Evolutionary conservation across 2,113 vertebrate species (phyloP).

Genomic region (Cephalopterus ornatus): DNA sequence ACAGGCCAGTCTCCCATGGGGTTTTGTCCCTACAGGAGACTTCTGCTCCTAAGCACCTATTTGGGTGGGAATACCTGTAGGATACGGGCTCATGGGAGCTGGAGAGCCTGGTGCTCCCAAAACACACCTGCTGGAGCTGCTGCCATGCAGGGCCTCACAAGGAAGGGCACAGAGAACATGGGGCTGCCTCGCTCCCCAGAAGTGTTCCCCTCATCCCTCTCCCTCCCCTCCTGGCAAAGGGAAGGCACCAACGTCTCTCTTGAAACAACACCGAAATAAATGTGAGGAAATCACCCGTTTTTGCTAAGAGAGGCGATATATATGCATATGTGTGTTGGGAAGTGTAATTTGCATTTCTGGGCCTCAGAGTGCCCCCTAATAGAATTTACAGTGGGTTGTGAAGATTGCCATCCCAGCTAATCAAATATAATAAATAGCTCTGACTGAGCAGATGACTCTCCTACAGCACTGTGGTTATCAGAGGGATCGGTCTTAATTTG

Average conservation of each 20-base stretch:
- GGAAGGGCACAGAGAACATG: rapidly evolving
- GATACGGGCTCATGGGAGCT: not conserved
- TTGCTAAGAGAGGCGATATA: not conserved
- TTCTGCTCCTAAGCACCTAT: not conserved
- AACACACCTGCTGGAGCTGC: not conserved
- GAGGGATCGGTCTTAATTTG: constrained; percentile 69
- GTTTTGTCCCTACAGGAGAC: not conserved
- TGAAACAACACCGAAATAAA: not conserved
- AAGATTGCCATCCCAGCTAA: constrained; percentile 68
- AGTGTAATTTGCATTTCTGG: constrained; percentile 44
- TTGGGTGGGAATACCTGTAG: not conserved
- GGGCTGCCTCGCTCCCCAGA: not conserved
- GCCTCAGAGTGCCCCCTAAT: constrained; percentile 46
- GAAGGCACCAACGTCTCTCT: not conserved
- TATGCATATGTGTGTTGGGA: not conserved
- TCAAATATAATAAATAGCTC: constrained; percentile 71
- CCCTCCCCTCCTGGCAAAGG: not conserved
- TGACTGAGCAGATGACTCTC: constrained; percentile 64
- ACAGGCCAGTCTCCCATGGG: not conserved
- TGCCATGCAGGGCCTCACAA: not conserved
- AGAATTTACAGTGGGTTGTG: constrained; percentile 60
- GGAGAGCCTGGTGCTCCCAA: not conserved
- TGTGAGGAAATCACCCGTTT: constrained; percentile 10
- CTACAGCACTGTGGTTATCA: constrained; percentile 60
- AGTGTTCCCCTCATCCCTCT: not conserved